Percentiles rank a stretch among this genome's conserved stretches.
Evolutionary conservation across 1,140 invertebrate species (phyloP).

Genomic region (Philaenus spumarius): DNA sequence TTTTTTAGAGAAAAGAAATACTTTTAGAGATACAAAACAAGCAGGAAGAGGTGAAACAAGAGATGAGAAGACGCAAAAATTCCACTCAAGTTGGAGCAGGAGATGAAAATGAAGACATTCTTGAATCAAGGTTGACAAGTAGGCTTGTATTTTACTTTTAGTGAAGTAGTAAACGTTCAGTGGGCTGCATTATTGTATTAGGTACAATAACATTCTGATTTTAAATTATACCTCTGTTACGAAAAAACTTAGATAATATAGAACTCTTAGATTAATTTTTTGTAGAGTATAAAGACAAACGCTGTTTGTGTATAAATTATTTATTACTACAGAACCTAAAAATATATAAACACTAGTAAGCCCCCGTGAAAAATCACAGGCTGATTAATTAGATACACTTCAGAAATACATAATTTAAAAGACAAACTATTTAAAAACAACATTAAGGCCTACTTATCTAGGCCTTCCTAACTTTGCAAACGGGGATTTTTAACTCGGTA

Average conservation of each 20-base stretch:
- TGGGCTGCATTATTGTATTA: background rate
- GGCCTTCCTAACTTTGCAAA: too few species aligned
- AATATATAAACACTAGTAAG: too few species aligned
- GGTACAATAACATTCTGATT: background rate
- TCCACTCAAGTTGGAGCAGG: conserved; percentile 16
- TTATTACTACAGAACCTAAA: too few species aligned
- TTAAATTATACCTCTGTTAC: background rate
- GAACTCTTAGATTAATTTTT: background rate
- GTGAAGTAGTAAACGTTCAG: background rate
- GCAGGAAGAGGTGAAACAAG: conserved; percentile 57
- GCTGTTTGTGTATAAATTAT: too few species aligned
- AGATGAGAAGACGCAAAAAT: conserved; percentile 43
- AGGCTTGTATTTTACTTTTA: conserved; percentile 1
- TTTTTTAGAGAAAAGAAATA: conserved; percentile 49
- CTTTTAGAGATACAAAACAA: conserved; percentile 61
- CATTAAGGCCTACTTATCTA: too few species aligned
- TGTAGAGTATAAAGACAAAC: too few species aligned
- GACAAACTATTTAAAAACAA: too few species aligned
- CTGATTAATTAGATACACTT: too few species aligned
- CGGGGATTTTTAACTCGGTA: too few species aligned
- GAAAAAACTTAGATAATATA: conserved; percentile 1
- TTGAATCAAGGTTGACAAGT: too few species aligned
- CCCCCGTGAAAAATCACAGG: too few species aligned
- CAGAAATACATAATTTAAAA: too few species aligned
- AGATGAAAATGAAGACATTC: conserved; percentile 10